Evolutionary conservation across 2,113 vertebrate species (phyloP).

Genomic region (cattle (Bos taurus)): ARS-UCD2.0 NC_037336.1:54845501-54846000

Average conservation of each 20-base stretch:
- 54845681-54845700: not conserved
- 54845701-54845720: not conserved
- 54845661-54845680: not conserved
- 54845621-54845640: not conserved
- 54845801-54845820: not conserved
- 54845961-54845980: not conserved
- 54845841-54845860: not conserved
- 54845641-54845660: not conserved
- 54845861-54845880: not conserved
- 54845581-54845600: not conserved
- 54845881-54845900: not conserved
- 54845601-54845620: not conserved
- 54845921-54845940: not conserved
- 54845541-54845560: not conserved
- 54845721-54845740: not conserved
- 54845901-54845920: not conserved
- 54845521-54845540: not conserved
- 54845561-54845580: not conserved
- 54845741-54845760: not conserved
- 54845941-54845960: not conserved
- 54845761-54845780: not conserved
- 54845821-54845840: not conserved
- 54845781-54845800: not conserved
- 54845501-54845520: not conserved
- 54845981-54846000: not conserved